Evolutionary conservation across 2,888 invertebrate genomes (phyloP), one percentile per base, ranked within the genome.

Genomic region (Willowsia nigromaculata): DNA sequence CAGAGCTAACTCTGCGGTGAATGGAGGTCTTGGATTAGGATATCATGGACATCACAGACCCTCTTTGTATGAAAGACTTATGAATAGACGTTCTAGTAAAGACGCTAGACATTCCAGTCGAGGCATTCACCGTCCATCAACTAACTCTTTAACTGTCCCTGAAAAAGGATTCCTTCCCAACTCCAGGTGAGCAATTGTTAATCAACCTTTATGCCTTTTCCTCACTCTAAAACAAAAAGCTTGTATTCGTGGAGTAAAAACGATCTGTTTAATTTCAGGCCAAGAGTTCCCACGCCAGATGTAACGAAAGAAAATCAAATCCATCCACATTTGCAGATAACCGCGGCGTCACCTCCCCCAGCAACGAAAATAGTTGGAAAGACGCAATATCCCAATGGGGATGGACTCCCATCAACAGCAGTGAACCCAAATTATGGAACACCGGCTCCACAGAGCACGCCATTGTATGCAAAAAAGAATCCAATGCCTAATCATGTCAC

Each of bases 231-330:
- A n/a, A n/a, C n/a, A n/a, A n/a, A n/a, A n/a, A n/a, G n/a, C n/a
- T n/a, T n/a, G n/a, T n/a, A n/a, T n/a, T n/a, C n/a, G n/a, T n/a
- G n/a, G 22, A 50, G 40, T 18, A 30, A 30, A 65, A 30, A 33
- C 9, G 33, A 65, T 30, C 56, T 80, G 27, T 25, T 13, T 30
- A 30, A 68, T 78, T 86, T 0, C 22, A 91, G 97, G 85, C 97
- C 97, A n/a, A 95, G 97, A 82, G 97, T 98, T 92, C 97, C 97
- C 53, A 97, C 97, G 7, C 97, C 97, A 0, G 97, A 97, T 93
- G 97, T 97, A 7, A 96, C 97, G 43, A 97, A 97, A 94, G 97
- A 97, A 94, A 95, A 85, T 25, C 90, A 90, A 59, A 33, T 90
- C 0, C 62, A 50, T 22, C 88, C 83, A 15, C 65, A 84, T 0